phyloP scores from a whole-genome alignment of 2,888 invertebrate species.

The Rambutsinella grinnellia region DNA sequence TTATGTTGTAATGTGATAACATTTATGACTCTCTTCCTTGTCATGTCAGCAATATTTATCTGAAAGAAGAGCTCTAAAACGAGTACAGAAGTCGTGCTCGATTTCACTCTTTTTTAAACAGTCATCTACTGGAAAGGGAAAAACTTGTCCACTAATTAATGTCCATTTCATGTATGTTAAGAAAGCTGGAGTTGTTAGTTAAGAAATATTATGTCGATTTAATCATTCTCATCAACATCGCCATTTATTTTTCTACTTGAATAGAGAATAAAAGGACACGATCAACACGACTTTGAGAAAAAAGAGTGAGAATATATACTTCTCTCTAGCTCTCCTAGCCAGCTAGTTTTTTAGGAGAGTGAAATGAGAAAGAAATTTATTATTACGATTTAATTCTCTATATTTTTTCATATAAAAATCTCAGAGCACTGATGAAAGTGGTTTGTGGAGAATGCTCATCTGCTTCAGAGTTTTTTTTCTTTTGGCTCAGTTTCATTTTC shows the following conservation, averaged over 20 bases:
- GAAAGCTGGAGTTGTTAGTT: neutral
- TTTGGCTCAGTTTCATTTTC: neutral
- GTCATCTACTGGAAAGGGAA: neutral
- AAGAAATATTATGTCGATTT: conserved; percentile 26
- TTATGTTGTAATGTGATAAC: conserved; percentile 42
- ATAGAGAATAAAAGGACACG: neutral
- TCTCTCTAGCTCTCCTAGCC: neutral
- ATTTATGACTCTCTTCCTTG: conserved; percentile 31
- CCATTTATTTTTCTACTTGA: neutral
- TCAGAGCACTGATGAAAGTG: neutral
- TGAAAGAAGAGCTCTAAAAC: neutral
- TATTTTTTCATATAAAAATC: neutral
- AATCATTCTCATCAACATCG: conserved; percentile 7
- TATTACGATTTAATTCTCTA: neutral
- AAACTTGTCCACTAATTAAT: conserved; percentile 48
- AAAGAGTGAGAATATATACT: neutral
- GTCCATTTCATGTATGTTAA: conserved; percentile 20
- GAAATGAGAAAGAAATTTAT: neutral
- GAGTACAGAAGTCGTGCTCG: too few relatives aligned
- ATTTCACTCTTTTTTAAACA: too few relatives aligned
- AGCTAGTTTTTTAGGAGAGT: neutral
- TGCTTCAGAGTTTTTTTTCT: neutral
- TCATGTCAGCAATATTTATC: neutral
- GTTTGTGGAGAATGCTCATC: neutral
- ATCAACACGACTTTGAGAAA: neutral